Evolutionary conservation across 1,140 invertebrate species (phyloP).

Genomic region (Doryteuthis pealeii): DNA sequence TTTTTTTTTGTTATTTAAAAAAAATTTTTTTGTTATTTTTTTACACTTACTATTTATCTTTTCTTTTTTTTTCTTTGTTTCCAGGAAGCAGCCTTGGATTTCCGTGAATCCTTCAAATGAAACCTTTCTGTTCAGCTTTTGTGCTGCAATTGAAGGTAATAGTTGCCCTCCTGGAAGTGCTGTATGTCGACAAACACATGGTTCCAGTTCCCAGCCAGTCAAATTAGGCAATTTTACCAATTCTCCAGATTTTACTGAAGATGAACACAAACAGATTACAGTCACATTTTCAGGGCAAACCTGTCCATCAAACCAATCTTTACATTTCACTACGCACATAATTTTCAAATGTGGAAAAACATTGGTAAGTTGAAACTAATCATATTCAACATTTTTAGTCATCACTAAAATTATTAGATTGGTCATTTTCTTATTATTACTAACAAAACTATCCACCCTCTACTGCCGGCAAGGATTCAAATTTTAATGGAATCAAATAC

Average conservation of each 20-base stretch:
- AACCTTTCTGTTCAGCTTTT: neutral
- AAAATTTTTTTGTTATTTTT: too few relatives aligned
- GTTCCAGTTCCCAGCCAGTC: neutral
- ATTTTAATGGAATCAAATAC: too few relatives aligned
- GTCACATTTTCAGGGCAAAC: slow-evolving; percentile 31
- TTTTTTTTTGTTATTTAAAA: too few relatives aligned
- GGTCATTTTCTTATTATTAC: too few relatives aligned
- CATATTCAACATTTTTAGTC: too few relatives aligned
- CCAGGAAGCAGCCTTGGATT: neutral
- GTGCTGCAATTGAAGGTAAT: neutral
- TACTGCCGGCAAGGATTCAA: too few relatives aligned
- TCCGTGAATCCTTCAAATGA: neutral
- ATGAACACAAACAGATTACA: slow-evolving; percentile 28
- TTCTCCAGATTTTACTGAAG: slow-evolving; percentile 15
- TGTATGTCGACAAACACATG: neutral
- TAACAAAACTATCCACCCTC: too few relatives aligned
- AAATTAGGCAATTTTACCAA: neutral
- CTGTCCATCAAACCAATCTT: slow-evolving; percentile 26
- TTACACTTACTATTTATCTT: too few relatives aligned
- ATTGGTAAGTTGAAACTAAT: slow-evolving; percentile 37
- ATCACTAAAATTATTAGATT: too few relatives aligned
- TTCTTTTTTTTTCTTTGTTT: neutral
- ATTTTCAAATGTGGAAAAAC: slow-evolving; percentile 49
- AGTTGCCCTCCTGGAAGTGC: neutral
- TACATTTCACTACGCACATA: slow-evolving; percentile 38